Conservation (phyloP, 1,140 invertebrate genomes). For the Vanessa tameamea region DNA sequence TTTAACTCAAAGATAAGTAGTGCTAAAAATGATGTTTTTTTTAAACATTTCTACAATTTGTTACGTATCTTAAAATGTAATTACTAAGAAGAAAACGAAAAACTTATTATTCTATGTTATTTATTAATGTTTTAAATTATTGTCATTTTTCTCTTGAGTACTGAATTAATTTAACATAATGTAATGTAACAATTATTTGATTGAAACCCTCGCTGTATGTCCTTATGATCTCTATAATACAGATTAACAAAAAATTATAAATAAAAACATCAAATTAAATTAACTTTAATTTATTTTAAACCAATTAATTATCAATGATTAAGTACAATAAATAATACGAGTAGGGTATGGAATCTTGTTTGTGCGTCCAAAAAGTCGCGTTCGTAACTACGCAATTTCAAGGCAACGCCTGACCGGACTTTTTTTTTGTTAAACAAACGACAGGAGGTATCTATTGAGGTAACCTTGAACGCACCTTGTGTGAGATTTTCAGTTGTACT, state of each 20-base stretch:
- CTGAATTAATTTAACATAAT: neutral
- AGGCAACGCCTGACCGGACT: too few relatives aligned
- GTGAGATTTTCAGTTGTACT: too few relatives aligned
- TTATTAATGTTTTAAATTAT: neutral
- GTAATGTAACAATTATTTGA: neutral
- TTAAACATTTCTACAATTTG: neutral
- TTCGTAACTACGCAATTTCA: too few relatives aligned
- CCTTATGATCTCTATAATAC: slow-evolving; percentile 1
- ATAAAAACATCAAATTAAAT: neutral
- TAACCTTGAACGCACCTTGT: too few relatives aligned
- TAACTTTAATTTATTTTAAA: neutral
- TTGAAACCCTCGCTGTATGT: neutral
- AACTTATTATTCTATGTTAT: too few relatives aligned
- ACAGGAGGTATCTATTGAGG: too few relatives aligned
- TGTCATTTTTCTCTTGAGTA: neutral
- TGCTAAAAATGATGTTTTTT: neutral
- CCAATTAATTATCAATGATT: neutral
- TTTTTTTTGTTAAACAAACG: too few relatives aligned
- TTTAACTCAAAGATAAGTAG: too few relatives aligned
- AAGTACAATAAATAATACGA: too few relatives aligned
- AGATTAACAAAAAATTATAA: neutral
- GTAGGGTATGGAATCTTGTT: too few relatives aligned
- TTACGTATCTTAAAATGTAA: neutral
- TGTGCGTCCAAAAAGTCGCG: too few relatives aligned
- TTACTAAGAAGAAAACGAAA: neutral